Conservation (phyloP, 2,797 vertebrate species). For the Capromys pilorides region DNA sequence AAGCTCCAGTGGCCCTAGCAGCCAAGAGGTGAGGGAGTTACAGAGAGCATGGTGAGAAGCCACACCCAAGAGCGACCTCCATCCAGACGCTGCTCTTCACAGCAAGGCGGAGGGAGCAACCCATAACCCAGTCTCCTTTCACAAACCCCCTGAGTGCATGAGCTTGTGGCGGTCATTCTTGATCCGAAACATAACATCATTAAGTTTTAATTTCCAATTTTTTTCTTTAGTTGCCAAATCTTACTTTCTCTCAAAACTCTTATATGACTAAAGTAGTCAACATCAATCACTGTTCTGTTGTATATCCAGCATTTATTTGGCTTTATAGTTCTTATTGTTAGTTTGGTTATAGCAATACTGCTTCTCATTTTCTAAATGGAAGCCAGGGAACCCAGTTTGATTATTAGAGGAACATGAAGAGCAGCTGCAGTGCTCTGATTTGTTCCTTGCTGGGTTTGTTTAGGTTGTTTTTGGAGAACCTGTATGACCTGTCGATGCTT, state of each 20-base stretch:
- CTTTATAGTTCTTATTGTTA: neutral
- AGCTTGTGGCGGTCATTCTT: neutral
- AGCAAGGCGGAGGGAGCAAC: too few relatives aligned
- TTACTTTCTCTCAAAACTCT: neutral
- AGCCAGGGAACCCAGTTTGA: neutral
- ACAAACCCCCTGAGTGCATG: neutral
- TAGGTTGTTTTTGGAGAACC: slow-evolving; percentile 54
- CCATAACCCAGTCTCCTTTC: neutral
- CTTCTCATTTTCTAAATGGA: neutral
- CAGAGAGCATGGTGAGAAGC: too few relatives aligned
- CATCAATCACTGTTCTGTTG: neutral
- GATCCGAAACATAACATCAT: neutral
- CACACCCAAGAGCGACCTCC: too few relatives aligned
- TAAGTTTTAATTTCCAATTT: too few relatives aligned
- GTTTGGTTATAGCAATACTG: neutral
- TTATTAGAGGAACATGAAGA: neutral
- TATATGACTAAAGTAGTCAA: neutral
- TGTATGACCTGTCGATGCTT: slow-evolving; percentile 17
- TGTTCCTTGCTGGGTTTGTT: neutral
- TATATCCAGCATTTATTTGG: neutral
- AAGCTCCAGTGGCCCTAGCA: too few relatives aligned
- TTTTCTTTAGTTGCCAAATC: neutral
- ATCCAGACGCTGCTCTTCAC: too few relatives aligned
- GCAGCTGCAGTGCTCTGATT: slow-evolving; percentile 24
- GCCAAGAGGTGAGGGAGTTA: too few relatives aligned